Evolutionary conservation across 2,888 invertebrate genomes (phyloP), one percentile per base, ranked within the genome.

Genomic region (Diloba caeruleocephala): DNA sequence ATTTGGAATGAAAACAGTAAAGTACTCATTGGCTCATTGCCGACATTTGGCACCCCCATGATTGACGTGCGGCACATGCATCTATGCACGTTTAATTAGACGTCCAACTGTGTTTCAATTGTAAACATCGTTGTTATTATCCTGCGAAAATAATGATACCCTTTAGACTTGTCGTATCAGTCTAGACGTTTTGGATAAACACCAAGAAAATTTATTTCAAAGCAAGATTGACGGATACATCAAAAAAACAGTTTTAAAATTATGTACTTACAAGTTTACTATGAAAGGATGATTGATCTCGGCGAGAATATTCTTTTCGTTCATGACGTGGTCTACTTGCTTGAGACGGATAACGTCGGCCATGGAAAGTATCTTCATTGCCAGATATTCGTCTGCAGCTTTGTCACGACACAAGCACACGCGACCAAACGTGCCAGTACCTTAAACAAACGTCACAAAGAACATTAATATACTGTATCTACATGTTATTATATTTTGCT

Each of bases 261-360:
- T 14, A 36, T 44, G 41, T 57, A 89, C 92, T 92, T 74, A 93
- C 88, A 87, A 71, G 71, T 98, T 98, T 50, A 99, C 98, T 81
- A 99, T 96, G 93, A 99, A 99, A 43, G 99, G 99, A 94, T 99
- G 99, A 76, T 96, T 95, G 75, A 99, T 96, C 93, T 97, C 97
- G 63, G 96, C 95, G 58, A 99, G 94, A 78, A 99, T 98, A 78
- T 96, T 96, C 88, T 99, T 98, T 93, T 99, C 99, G 89, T 98
- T 99, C 94, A 98, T 97, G 60, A 99, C 99, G 90, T 99, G 99
- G 79, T 98, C 98, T 74, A 98, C 98, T 94, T 99, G 99, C 90
- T 99, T 98, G 75, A 98, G 95, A 81, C 98, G 96, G 79, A 99
- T 98, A 64, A 99, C 97, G 89, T 98, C 98, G 32, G 97, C 96